A percentile compares a stretch with the other conserved stretches of the same genome.
phyloP scores from a whole-genome alignment of 2,113 vertebrate species.

The human (Homo sapiens) region GRCh38 chr4:98049001-98049500 shows the following conservation, averaged over 20 bases:
- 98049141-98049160: background rate
- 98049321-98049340: background rate
- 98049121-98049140: background rate
- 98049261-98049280: background rate
- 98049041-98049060: too few species aligned
- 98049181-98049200: slow-evolving; percentile 18
- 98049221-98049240: background rate
- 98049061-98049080: too few species aligned
- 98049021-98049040: too few species aligned
- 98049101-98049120: too few species aligned
- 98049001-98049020: too few species aligned
- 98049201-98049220: background rate
- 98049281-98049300: background rate
- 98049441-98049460: background rate
- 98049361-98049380: background rate
- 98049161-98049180: background rate
- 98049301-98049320: background rate
- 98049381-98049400: slow-evolving; percentile 22
- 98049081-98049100: too few species aligned
- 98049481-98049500: background rate
- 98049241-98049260: background rate
- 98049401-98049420: background rate
- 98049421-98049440: background rate
- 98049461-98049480: background rate
- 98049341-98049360: background rate